These are phyloP conservation scores for Petrocephalus sullivani DNA, from an alignment of 2,797 vertebrate species.

Conservation along the genomic window DNA sequence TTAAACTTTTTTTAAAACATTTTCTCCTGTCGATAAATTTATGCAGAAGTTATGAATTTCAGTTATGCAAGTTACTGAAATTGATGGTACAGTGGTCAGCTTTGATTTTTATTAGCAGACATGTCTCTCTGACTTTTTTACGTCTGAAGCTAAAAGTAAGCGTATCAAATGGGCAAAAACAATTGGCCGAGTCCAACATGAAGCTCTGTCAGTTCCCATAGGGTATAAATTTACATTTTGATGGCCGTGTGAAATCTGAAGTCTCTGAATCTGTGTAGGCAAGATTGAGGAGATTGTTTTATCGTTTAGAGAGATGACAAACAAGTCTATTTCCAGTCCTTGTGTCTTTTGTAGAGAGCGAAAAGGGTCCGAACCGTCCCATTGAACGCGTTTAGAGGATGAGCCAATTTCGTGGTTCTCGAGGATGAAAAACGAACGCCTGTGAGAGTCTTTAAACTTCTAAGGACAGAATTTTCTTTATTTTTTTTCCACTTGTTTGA, in stretches of 20 bases:
- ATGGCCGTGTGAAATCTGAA: not conserved
- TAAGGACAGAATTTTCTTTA: constrained; percentile 12
- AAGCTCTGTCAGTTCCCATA: too few relatives aligned
- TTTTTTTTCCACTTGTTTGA: constrained; percentile 26
- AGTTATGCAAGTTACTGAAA: too few relatives aligned
- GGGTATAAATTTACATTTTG: not conserved
- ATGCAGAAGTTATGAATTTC: too few relatives aligned
- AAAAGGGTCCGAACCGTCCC: not conserved
- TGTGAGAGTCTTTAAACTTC: constrained; percentile 24
- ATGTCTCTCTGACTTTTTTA: too few relatives aligned
- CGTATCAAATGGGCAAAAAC: too few relatives aligned
- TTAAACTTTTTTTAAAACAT: too few relatives aligned
- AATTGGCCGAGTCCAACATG: too few relatives aligned
- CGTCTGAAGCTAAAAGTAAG: too few relatives aligned
- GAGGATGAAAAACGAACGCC: not conserved
- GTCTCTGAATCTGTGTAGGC: not conserved
- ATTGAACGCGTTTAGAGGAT: not conserved
- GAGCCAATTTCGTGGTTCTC: not conserved
- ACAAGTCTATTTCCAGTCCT: not conserved
- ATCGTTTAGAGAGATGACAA: not conserved
- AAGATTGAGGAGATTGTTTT: not conserved
- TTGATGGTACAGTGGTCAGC: too few relatives aligned
- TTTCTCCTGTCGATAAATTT: too few relatives aligned
- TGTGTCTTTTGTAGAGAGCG: not conserved
- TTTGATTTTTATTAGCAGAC: too few relatives aligned